Conservation (phyloP, 2,888 invertebrate genomes). For the Luperina nickerlii region DNA sequence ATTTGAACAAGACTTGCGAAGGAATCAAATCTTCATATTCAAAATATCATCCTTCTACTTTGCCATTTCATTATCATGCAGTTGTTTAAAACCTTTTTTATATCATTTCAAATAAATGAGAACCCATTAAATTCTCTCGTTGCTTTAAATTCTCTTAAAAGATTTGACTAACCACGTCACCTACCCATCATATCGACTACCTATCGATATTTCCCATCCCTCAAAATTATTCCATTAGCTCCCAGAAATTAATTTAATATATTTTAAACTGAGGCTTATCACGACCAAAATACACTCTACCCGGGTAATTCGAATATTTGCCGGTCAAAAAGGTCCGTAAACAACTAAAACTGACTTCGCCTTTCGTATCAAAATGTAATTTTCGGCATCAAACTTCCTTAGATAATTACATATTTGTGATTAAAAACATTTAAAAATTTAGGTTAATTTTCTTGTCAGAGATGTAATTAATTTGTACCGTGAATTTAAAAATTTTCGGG, state of each 20-base stretch:
- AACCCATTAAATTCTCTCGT: neutral
- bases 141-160: neutral
- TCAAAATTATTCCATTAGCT: conserved; percentile 44
- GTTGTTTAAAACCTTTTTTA: neutral
- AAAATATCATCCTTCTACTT: neutral
- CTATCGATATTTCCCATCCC: conserved; percentile 33
- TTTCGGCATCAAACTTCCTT: conserved; percentile 43
- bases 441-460: conserved; percentile 13
- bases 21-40: neutral
- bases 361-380: conserved; percentile 48
- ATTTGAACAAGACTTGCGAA: neutral
- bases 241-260: conserved; percentile 69
- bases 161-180: neutral
- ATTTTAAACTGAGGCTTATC: conserved; percentile 62
- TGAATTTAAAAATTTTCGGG: neutral
- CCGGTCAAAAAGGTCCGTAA: conserved; percentile 63
- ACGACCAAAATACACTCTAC: conserved; percentile 48
- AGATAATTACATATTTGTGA: conserved; percentile 44
- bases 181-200: neutral
- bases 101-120: neutral
- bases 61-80: too few species aligned
- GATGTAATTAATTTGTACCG: neutral
- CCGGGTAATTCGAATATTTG: conserved; percentile 61
- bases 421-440: conserved; percentile 39
- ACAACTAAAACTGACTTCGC: conserved; percentile 62